Percentiles rank a stretch among this genome's conserved stretches.
These are phyloP conservation scores for Takifugu bimaculatus DNA, from an alignment of 2,113 vertebrate genomes.

Conservation along the genomic window DNA sequence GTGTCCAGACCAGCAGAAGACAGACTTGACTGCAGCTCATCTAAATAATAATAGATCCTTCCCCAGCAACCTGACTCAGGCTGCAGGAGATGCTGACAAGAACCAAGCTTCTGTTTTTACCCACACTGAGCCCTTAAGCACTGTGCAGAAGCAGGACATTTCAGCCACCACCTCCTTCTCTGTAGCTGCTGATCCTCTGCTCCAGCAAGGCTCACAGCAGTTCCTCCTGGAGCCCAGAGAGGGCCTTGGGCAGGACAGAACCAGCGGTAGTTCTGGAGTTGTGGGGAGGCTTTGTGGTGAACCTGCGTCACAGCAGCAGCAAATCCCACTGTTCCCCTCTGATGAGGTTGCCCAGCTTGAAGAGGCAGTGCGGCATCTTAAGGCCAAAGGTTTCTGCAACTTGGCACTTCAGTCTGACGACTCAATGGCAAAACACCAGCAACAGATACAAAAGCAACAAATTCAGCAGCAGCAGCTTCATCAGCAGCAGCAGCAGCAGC, in stretches of 20 bases:
- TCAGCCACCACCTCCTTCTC: constrained; percentile 78
- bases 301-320: constrained; percentile 82
- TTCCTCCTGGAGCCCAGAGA: constrained; percentile 80
- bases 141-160: constrained; percentile 89
- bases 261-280: constrained; percentile 37
- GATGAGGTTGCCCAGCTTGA: constrained; percentile 89
- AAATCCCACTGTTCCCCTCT: constrained; percentile 81
- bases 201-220: constrained; percentile 83
- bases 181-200: constrained; percentile 79
- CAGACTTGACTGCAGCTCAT: constrained; percentile 77
- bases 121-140: constrained; percentile 79
- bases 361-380: constrained; percentile 90
- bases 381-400: constrained; percentile 83
- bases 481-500: constrained; percentile 83
- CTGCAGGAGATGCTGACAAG: constrained; percentile 83
- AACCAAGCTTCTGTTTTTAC: constrained; percentile 79
- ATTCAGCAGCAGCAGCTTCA: constrained; percentile 82
- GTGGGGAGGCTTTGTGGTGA: constrained; percentile 67
- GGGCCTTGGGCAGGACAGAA: constrained; percentile 78
- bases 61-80: constrained; percentile 77
- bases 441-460: constrained; percentile 82
- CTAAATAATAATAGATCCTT: constrained; percentile 76
- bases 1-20: constrained; percentile 78
- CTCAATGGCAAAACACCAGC: constrained; percentile 77
- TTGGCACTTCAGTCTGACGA: constrained; percentile 83